These are phyloP conservation scores for Strix occidentalis DNA, from an alignment of 2,797 vertebrate species.

Conservation along the genomic window DNA sequence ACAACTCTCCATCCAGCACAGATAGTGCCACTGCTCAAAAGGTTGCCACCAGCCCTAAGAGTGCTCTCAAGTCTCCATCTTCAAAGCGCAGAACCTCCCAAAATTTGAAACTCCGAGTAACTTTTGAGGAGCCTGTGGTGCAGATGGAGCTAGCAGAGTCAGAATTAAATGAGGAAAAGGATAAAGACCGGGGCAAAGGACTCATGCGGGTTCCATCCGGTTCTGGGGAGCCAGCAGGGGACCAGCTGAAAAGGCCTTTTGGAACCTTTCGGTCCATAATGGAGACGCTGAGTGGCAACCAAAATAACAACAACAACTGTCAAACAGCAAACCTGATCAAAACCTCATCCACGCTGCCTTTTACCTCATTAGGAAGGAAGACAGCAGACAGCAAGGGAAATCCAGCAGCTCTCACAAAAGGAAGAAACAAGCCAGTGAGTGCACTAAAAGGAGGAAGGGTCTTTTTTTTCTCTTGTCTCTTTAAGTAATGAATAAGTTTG, in stretches of 20 bases:
- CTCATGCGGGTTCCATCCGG: conserved; percentile 58
- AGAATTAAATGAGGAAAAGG: conserved; percentile 77
- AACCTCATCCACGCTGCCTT: conserved; percentile 74
- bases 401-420: conserved; percentile 78
- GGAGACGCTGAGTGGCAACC: conserved; percentile 93
- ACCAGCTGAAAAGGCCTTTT: conserved; percentile 85
- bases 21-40: conserved; percentile 81
- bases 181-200: conserved; percentile 79
- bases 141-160: conserved; percentile 80
- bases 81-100: conserved; percentile 93
- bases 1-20: conserved; percentile 41
- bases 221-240: conserved; percentile 74
- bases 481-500: neutral
- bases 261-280: conserved; percentile 95
- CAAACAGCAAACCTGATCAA: conserved; percentile 74
- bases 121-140: conserved; percentile 93
- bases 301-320: conserved; percentile 90
- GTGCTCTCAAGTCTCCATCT: conserved; percentile 95
- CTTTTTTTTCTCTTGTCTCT: neutral
- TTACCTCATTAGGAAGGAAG: conserved; percentile 87
- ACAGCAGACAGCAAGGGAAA: conserved; percentile 80
- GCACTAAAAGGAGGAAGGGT: neutral
- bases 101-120: conserved; percentile 94
- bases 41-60: conserved; percentile 92
- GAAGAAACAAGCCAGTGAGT: conserved; percentile 87